phyloP scores from a whole-genome alignment of 2,797 vertebrate genomes.

The Pseudocheirus occidentalis region DNA sequence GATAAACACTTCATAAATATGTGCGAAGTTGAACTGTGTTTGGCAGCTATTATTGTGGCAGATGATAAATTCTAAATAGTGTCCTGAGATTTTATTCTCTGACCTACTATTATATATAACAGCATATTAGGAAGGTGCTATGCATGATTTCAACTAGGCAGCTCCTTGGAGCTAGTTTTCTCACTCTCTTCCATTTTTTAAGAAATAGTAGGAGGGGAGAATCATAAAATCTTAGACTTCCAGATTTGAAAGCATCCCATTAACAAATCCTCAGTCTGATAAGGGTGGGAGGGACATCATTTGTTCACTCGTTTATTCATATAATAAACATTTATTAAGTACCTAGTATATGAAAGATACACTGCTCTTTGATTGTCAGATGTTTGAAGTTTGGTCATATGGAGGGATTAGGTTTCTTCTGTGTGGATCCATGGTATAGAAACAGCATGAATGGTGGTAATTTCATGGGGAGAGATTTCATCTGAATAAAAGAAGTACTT shows the following conservation, averaged over 20 bases:
- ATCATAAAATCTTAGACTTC: background rate
- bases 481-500: background rate
- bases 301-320: background rate
- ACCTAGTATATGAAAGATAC: background rate
- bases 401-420: background rate
- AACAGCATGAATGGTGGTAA: background rate
- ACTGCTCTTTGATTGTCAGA: background rate
- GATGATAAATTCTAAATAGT: background rate
- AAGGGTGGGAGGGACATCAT: background rate
- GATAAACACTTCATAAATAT: background rate
- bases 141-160: background rate
- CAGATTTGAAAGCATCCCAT: background rate
- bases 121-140: background rate
- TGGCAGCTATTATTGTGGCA: background rate
- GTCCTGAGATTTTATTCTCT: background rate
- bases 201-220: background rate
- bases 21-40: background rate
- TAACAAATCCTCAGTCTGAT: background rate
- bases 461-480: background rate
- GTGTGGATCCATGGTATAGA: background rate
- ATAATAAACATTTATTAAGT: background rate
- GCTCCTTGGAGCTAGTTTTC: background rate
- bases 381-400: background rate
- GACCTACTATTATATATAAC: background rate
- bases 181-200: background rate